Conservation (phyloP, 1,140 invertebrate species). For the Zophobas atratus region DNA sequence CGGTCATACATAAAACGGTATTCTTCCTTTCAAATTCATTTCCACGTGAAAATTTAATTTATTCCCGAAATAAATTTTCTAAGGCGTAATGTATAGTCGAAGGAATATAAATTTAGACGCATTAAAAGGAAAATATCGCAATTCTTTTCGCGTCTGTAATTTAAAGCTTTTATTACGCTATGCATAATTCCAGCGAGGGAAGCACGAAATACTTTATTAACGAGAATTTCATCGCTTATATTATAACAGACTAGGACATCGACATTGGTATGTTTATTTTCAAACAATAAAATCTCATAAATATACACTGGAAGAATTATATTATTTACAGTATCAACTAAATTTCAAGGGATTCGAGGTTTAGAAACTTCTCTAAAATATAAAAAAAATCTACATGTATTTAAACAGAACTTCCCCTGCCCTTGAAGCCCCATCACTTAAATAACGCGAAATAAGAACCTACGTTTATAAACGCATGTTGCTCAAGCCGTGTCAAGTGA, state of each 20-base stretch:
- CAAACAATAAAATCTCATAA: too few species aligned
- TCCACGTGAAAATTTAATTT: constrained; percentile 52
- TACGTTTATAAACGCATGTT: too few species aligned
- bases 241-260: not conserved
- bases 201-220: constrained; percentile 37
- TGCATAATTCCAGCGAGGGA: constrained; percentile 25
- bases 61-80: constrained; percentile 42
- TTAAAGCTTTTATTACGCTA: constrained; percentile 40
- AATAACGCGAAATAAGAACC: too few species aligned
- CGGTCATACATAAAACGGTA: constrained; percentile 39
- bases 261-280: too few species aligned
- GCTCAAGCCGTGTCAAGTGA: too few species aligned
- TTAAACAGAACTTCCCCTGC: too few species aligned
- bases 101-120: constrained; percentile 42
- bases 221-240: constrained; percentile 6
- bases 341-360: too few species aligned
- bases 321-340: too few species aligned
- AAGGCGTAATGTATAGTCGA: constrained; percentile 41
- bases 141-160: constrained; percentile 40
- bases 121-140: constrained; percentile 41
- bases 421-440: too few species aligned
- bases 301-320: too few species aligned
- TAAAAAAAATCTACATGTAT: too few species aligned
- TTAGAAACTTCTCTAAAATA: too few species aligned
- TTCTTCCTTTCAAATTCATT: constrained; percentile 49